These are phyloP conservation scores for Phaedon cochleariae DNA, from an alignment of 2,888 invertebrate species.

Conservation along the genomic window DNA sequence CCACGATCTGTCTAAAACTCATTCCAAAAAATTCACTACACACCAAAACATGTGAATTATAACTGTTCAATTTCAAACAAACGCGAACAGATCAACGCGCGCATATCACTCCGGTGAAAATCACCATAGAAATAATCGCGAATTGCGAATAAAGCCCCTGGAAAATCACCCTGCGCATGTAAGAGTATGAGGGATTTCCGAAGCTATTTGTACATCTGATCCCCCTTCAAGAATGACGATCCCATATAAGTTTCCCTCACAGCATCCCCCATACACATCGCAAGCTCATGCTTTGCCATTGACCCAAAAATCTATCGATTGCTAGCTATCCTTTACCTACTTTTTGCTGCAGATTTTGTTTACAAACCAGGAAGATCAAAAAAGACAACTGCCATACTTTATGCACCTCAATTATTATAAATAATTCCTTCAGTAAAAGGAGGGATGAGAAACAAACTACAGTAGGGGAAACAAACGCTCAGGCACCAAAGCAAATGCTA, in stretches of 20 bases:
- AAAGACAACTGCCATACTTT: not conserved
- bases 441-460: no score
- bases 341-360: not conserved
- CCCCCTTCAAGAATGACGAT: not conserved
- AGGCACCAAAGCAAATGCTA: no score
- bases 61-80: conserved; percentile 3
- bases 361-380: not conserved
- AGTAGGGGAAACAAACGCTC: no score
- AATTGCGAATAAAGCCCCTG: not conserved
- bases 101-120: not conserved
- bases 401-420: no score
- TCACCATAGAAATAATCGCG: not conserved
- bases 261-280: conserved; percentile 20
- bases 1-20: conserved; percentile 32
- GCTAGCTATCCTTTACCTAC: not conserved
- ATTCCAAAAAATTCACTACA: conserved; percentile 11
- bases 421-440: no score
- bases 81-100: not conserved
- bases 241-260: not conserved
- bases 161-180: not conserved
- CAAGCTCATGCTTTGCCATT: conserved; percentile 29
- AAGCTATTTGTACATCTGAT: not conserved
- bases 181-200: not conserved
- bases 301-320: conserved; percentile 44
- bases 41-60: conserved; percentile 2